Conservation (phyloP, 2,888 invertebrate genomes). For the Trilocha varians region DNA sequence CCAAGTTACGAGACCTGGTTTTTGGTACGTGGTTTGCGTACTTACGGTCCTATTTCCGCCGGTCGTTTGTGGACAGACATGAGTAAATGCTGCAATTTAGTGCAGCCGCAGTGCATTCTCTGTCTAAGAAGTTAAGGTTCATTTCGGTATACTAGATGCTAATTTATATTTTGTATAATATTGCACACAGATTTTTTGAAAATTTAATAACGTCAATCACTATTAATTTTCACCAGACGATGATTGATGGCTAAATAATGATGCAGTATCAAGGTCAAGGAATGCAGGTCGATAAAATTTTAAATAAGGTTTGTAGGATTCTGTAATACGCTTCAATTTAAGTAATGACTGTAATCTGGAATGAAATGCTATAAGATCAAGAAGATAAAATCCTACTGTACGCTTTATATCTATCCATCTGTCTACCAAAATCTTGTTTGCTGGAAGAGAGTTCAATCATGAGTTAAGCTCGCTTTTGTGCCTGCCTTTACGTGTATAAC, state of each 20-base stretch:
- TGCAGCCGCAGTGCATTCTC: conserved; percentile 14
- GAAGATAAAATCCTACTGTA: too few species aligned
- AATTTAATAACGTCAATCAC: conserved; percentile 39
- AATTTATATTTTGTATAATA: conserved; percentile 16
- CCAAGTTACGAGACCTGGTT: conserved; percentile 7
- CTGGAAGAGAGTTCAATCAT: too few species aligned
- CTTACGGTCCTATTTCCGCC: neutral
- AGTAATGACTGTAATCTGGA: too few species aligned
- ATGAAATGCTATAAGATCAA: too few species aligned
- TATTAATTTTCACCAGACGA: conserved; percentile 16
- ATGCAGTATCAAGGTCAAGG: conserved; percentile 52
- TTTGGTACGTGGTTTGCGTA: neutral
- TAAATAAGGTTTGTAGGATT: too few species aligned
- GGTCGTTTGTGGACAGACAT: neutral
- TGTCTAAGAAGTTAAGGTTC: conserved; percentile 12
- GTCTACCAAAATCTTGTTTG: too few species aligned
- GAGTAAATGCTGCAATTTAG: conserved; percentile 12
- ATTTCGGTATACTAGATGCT: conserved; percentile 12
- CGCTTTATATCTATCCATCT: too few species aligned
- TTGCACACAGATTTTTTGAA: conserved; percentile 24
- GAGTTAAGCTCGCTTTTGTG: too few species aligned
- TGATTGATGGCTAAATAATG: conserved; percentile 50
- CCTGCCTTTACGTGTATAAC: too few species aligned
- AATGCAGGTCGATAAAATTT: conserved; percentile 36
- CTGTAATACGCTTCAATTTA: too few species aligned